Base-by-base conservation (phyloP, 2,888 invertebrate species). In the Limnephilus lunatus region DNA sequence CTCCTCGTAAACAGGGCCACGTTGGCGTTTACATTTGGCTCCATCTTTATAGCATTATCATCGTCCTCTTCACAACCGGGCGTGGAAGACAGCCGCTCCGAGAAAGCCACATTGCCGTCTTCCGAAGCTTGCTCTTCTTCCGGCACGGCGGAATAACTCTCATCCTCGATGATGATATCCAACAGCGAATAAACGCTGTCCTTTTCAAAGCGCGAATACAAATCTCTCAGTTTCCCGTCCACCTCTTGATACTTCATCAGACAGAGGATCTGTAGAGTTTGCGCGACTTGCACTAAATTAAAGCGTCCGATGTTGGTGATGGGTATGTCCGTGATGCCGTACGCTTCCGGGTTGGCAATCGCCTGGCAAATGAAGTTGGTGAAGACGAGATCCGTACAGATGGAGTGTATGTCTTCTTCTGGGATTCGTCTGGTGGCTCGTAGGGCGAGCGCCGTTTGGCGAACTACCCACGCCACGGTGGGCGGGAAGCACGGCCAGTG, bases 311-410 rank as follows among this genome's bases (percentile, higher is more conserved):
- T 97, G 94, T 98, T 98, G 83, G 98, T 98, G 91, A 99, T 98
- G 12, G 99, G 98, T 1, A 98, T 98, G 94, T 99, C 99, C 5
- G 98, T 98, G 91, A 99, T 98, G 30, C 99, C 99, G 95, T 99
- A 98, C 1, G 98, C 98, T 95, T 99, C 99, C 0, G 99, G 99
- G 96, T 99, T 99, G 89, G 99, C 98, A 91, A 99, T 98, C 0
- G 99, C 99, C 3, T 99, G 99, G 94, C 99, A 99, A 92, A 99
- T 98, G 95, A 99, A 99, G 95, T 98, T 97, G 15, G 98, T 98
- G 95, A 99, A 98, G 44, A 99, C 98, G 92, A 99, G 96, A 95
- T 99, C 99, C 0, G 98, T 98, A 94, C 99, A 98, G 94, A 99
- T 97, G 0, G 97, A 97, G 94, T 97, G 97, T 7, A 96, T 94